These are phyloP conservation scores for Xiphophorus couchianus DNA, from an alignment of 2,113 vertebrate genomes.

Conservation along the genomic window DNA sequence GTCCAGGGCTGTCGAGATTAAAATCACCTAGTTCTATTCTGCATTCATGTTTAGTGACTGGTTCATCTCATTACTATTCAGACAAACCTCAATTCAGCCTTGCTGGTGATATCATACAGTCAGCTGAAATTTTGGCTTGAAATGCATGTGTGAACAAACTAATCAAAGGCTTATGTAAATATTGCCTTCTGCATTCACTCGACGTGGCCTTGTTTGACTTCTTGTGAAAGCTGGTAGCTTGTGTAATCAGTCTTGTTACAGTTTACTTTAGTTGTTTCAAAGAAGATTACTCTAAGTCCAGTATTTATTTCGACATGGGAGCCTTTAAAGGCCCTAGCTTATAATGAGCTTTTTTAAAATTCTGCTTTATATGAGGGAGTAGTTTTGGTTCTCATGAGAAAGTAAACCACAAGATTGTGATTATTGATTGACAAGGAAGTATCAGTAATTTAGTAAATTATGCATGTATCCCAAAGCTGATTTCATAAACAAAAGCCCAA, in stretches of 20 bases:
- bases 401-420: constrained; percentile 6
- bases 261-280: constrained; percentile 43
- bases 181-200: constrained; percentile 62
- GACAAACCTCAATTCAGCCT: constrained; percentile 69
- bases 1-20: not conserved
- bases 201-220: constrained; percentile 61
- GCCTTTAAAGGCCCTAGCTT: constrained; percentile 33
- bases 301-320: constrained; percentile 33
- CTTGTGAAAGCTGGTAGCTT: constrained; percentile 57
- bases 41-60: not conserved
- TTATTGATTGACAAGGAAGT: constrained; percentile 38
- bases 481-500: constrained; percentile 49
- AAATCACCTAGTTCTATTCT: not conserved
- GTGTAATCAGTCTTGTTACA: constrained; percentile 46
- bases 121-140: constrained; percentile 61
- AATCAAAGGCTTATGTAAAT: constrained; percentile 37
- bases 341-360: constrained; percentile 29
- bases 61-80: constrained; percentile 14
- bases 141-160: constrained; percentile 67
- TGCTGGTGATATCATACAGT: constrained; percentile 67
- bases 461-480: constrained; percentile 26
- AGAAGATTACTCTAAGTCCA: constrained; percentile 49
- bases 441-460: constrained; percentile 49
- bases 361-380: constrained; percentile 3
- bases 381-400: not conserved